Evolutionary conservation across 2,113 vertebrate genomes (phyloP).

Genomic region (Mormyrus lacerda): DNA sequence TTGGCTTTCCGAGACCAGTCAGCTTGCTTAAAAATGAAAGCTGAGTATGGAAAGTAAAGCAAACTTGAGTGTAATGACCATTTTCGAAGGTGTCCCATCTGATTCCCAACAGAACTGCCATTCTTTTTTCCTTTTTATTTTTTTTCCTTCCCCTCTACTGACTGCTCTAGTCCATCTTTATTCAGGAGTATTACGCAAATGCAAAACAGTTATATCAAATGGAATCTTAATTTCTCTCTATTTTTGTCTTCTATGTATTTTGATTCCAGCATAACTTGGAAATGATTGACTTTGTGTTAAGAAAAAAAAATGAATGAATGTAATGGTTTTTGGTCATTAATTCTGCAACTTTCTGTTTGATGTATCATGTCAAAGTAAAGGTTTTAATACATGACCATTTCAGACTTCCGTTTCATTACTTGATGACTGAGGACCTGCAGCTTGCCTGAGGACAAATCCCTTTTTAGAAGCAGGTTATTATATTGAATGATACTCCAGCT

Average conservation of each 20-base stretch:
- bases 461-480: background rate
- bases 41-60: background rate
- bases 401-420: background rate
- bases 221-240: slow-evolving; percentile 12
- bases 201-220: slow-evolving; percentile 12
- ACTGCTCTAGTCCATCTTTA: slow-evolving; percentile 2
- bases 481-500: background rate
- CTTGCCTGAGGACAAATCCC: background rate
- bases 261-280: slow-evolving; percentile 16
- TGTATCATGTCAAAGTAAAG: slow-evolving; percentile 25
- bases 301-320: slow-evolving; percentile 15
- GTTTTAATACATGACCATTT: slow-evolving; percentile 18
- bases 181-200: slow-evolving; percentile 11
- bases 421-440: background rate
- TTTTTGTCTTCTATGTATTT: slow-evolving; percentile 15
- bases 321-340: slow-evolving; percentile 27
- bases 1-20: background rate
- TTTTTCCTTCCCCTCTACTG: background rate
- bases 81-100: background rate
- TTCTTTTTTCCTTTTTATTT: no score
- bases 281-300: slow-evolving; percentile 23
- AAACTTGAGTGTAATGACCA: background rate
- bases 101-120: background rate
- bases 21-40: background rate
- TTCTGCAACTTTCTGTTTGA: slow-evolving; percentile 22